phyloP scores from a whole-genome alignment of 2,113 vertebrate genomes.

The Planiliza haematocheilus region DNA sequence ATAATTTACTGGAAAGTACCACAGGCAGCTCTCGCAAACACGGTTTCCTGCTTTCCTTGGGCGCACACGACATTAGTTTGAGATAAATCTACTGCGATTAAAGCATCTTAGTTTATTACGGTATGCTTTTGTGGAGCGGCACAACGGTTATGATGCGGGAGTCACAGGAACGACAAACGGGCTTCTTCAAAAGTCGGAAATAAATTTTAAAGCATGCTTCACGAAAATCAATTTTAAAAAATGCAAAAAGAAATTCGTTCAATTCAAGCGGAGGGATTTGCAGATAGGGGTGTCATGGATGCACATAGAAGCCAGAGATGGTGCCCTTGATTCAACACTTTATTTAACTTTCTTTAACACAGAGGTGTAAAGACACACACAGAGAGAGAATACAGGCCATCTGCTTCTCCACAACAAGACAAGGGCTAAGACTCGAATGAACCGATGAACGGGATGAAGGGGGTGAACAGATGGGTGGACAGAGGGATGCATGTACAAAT shows the following conservation, averaged over 20 bases:
- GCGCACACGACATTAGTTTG: no score
- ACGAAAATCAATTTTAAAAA: constrained; percentile 16
- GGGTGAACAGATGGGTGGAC: constrained; percentile 8
- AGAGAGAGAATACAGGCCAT: constrained; percentile 53
- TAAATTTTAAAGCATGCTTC: no score
- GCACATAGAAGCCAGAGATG: constrained; percentile 76
- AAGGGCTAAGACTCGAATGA: constrained; percentile 8
- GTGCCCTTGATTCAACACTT: constrained; percentile 76
- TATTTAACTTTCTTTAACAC: constrained; percentile 74
- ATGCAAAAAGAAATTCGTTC: neutral
- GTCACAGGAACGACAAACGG: no score
- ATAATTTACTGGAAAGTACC: neutral
- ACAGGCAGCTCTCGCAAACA: neutral
- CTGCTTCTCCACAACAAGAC: constrained; percentile 53
- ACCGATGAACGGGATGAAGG: constrained; percentile 2
- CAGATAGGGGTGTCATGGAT: constrained; percentile 54
- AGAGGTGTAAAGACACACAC: constrained; percentile 56
- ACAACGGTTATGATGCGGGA: fast-evolving
- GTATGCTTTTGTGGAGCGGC: neutral
- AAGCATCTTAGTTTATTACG: neutral
- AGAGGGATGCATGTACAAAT: constrained; percentile 24
- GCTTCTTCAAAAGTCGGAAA: no score
- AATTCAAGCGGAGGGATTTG: constrained; percentile 37
- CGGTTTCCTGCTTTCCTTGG: neutral
- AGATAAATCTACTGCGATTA: neutral